Evolutionary conservation across 1,140 invertebrate species (phyloP), one percentile per base, ranked within the genome.

Genomic region (Amyelois transitella): DNA sequence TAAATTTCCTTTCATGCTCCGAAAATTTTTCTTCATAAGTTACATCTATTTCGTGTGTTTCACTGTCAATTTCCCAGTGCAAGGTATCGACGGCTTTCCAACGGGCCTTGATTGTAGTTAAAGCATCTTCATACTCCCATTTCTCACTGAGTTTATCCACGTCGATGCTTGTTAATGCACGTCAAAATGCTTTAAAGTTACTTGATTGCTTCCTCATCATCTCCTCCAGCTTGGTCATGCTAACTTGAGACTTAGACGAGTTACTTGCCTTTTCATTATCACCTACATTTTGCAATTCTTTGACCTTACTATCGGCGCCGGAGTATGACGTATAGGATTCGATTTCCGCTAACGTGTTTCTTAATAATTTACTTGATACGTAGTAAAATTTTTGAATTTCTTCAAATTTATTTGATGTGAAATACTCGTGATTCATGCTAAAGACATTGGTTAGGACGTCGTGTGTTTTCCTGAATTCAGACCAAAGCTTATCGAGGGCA

Each of bases 71-170:
- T 25, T 53, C 56, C 51, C 50, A 51, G 18, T 51, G 50, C 18
- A 25, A 18, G 8, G 1, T 32, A 38, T 51, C 50, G 0, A 51
- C 48, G 1, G 22, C 21, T 6, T 24, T 19, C 56, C 56, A 58
- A 10, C 56, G 43, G 1, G 2, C 3, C 18, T 58, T 43, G 10
- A 58, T 3, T 6, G 24, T 53, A 10, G 6, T 10, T 7, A 58
- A 20, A 8, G 50, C 44, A 14, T 53, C 50, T 25, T 58, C 44
- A 14, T 47, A 47, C n/a, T 58, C 50, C 56, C 50, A 58, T 45
- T 58, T 58, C 3, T 58, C 51, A 1, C n/a, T 28, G 28, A 54
- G n/a, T 20, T n/a, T 44, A 12, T 60, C 58, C 17, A 54, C 18
- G 8, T 59, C n/a, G 3, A 59, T 53, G 4, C 2, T 17, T n/a